Conservation (phyloP, 2,888 invertebrate species). For the Acanthosepion esculentum region DNA sequence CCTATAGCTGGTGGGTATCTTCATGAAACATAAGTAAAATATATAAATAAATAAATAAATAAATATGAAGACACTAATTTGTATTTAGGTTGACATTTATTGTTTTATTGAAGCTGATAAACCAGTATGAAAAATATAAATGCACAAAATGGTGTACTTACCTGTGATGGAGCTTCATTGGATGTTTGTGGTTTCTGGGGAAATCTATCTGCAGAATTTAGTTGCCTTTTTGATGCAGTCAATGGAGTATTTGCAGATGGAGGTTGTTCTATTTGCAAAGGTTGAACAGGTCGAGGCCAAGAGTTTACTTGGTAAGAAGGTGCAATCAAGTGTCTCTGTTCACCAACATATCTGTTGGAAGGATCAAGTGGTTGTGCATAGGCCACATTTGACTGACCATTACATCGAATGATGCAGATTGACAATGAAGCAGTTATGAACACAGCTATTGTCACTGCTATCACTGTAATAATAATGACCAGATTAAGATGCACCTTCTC, state of each 20-base stretch:
- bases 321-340: background rate
- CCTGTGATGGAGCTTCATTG: background rate
- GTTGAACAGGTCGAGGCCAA: background rate
- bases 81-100: too few relatives aligned
- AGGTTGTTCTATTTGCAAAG: background rate
- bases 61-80: too few relatives aligned
- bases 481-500: background rate
- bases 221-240: background rate
- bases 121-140: too few relatives aligned
- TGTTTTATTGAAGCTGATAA: too few relatives aligned
- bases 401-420: background rate
- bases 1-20: too few relatives aligned
- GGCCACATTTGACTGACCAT: conserved; percentile 12
- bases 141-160: too few relatives aligned
- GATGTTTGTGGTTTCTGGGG: background rate
- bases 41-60: too few relatives aligned
- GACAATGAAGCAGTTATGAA: background rate
- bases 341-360: background rate
- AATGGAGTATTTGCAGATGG: background rate
- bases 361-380: conserved; percentile 13
- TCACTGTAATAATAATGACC: conserved; percentile 33
- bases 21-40: too few relatives aligned
- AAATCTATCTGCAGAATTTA: background rate
- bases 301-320: background rate
- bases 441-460: background rate